Base-by-base conservation (phyloP, 2,888 invertebrate species). In the Spodoptera exigua region DNA sequence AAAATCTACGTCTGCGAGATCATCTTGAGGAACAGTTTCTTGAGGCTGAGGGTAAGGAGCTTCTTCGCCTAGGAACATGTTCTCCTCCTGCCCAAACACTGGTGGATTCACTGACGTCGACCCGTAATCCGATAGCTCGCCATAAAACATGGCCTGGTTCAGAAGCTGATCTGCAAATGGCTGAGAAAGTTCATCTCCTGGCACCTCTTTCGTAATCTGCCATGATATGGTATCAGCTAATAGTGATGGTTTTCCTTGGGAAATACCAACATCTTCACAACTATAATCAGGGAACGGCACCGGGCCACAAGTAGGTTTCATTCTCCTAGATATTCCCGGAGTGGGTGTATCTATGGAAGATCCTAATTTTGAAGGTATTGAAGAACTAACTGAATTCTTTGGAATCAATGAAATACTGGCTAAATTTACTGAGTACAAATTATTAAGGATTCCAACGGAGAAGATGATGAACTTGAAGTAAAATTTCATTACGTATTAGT, bases 401-500 rank as follows among this genome's bases (percentile, higher is more conserved):
- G 16, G 16, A 27, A 1, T 27, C 27, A 1, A 27, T 5, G 27
- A 3, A 27, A 27, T 27, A 9, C 12, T 17, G 40, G 40, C 40
- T 12, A 40, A 40, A 11, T 40, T 11, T 17, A 40, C 40, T 4
- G 17, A 17, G 12, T 17, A 17, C 12, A 17, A 13, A 5, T 11
- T 16, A 17, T 16, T 40, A 5, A 40, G 11, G 12, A 40, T 12
- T 17, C 11, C 17, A 17, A 40, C 17, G 40, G 11, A 18, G 11
- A 17, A 40, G 40, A 40, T 16, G 17, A 17, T 40, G 17, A 40
- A 40, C 16, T 40, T 40, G 17, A 12, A 12, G 17, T 18, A 11
- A 17, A 40, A 40, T 16, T 17, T 40, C 40, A 40, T 40, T 40
- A 40, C 40, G 40, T 40, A 40, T 14, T 13, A 11, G 39, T 18